Evolutionary conservation across 2,888 invertebrate genomes (phyloP), one percentile per base, ranked within the genome.

Genomic region (Synanthedon vespiformis): DNA sequence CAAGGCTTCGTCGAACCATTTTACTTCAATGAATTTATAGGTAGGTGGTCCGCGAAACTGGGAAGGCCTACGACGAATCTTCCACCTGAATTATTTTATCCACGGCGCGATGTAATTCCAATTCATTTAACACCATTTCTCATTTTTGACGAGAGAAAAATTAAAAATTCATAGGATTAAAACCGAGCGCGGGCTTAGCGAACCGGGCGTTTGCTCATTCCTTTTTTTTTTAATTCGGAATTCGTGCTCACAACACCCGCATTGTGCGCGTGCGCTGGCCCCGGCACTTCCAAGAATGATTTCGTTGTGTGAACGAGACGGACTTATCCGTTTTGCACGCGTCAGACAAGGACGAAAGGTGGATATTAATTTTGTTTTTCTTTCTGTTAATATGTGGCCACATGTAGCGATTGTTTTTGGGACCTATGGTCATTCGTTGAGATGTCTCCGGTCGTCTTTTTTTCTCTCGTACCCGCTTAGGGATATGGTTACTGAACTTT

Each of bases 371-470:
- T 83, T 83, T 81, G 68, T 82, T 83, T 83, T 84, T 84, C 80
- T 82, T 82, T 84, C 77, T 69, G 74, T 82, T 80, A 83, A 84
- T 84, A 80, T 77, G 77, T 74, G 82, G 77, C 86, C 86, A 85
- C 86, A 87, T 86, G 85, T 86, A 84, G 86, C 72, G 83, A 82
- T 82, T 83, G 83, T 83, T 82, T 80, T 78, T 75, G 82, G 86
- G 83, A 85, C 85, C 80, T 85, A 83, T 76, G 86, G 86, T 84
- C 86, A 85, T 77, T 82, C 75, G 67, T 59, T 61, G 60, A 62
- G 65, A 64, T 58, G 57, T 57, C 51, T 41, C 40, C 11, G 16
- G 50, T 57, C 55, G 52, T 61, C 65, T 62, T 61, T 64, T 66
- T 16, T 12, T 41, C 13, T 27, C 34, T 34, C 34, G 34, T 34